A percentile compares a stretch with the other conserved stretches of the same genome.
Evolutionary conservation across 2,113 vertebrate genomes (phyloP).

Genomic region (Tychaedon coryphoeus): DNA sequence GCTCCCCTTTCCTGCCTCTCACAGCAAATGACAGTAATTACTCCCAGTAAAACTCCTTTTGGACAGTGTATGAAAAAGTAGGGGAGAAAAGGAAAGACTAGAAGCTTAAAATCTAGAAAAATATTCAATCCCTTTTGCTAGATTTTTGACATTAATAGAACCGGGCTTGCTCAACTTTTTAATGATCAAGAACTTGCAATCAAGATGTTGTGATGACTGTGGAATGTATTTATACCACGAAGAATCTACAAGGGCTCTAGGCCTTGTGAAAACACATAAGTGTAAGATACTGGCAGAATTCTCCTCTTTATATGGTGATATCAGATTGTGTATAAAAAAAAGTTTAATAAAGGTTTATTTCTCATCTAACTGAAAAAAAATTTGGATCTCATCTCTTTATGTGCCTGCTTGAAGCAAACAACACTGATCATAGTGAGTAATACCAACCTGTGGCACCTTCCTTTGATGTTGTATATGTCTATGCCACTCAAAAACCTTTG

Average conservation of each 20-base stretch:
- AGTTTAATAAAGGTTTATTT: neutral
- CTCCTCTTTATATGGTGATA: neutral
- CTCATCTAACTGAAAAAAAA: neutral
- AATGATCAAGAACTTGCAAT: neutral
- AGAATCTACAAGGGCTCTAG: neutral
- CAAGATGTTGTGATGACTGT: neutral
- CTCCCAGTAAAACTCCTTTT: neutral
- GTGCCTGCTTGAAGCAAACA: neutral
- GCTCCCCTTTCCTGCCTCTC: neutral
- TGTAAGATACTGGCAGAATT: neutral
- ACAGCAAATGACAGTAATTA: conserved; percentile 4
- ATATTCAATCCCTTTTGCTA: neutral
- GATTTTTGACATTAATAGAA: neutral
- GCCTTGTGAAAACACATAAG: neutral
- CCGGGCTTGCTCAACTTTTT: neutral
- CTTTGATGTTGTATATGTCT: neutral
- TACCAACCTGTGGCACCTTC: neutral
- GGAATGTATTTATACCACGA: neutral
- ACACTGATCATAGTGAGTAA: neutral
- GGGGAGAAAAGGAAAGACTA: neutral
- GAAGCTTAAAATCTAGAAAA: neutral
- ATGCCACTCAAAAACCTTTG: neutral
- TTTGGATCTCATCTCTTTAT: neutral
- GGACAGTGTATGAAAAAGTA: neutral
- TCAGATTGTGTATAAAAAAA: neutral